Evolutionary conservation across 1,140 invertebrate species (phyloP).

Genomic region (Vanessa tameamea): DNA sequence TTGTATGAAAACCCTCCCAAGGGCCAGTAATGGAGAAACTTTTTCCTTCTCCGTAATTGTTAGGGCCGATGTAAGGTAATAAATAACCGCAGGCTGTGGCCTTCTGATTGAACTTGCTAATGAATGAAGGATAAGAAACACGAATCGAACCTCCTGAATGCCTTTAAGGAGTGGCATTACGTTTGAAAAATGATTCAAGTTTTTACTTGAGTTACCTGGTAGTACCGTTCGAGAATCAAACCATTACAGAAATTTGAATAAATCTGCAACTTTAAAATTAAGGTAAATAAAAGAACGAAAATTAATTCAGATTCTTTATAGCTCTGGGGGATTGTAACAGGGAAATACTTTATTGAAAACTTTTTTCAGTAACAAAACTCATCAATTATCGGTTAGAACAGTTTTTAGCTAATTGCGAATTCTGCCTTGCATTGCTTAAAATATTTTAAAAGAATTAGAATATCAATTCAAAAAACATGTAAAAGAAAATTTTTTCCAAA

Average conservation of each 20-base stretch:
- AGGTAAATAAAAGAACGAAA: conserved; percentile 26
- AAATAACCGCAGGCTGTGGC: conserved; percentile 72
- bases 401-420: too few relatives aligned
- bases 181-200: conserved; percentile 56
- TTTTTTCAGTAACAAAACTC: too few relatives aligned
- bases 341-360: too few relatives aligned
- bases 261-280: conserved; percentile 37
- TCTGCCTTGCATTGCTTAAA: too few relatives aligned
- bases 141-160: conserved; percentile 62
- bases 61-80: conserved; percentile 74
- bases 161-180: conserved; percentile 36
- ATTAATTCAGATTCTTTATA: conserved; percentile 26
- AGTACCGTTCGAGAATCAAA: conserved; percentile 3
- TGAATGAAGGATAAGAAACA: conserved; percentile 78
- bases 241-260: conserved; percentile 28
- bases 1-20: conserved; percentile 70
- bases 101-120: conserved; percentile 79
- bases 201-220: conserved; percentile 27
- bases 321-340: conserved; percentile 1
- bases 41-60: conserved; percentile 77
- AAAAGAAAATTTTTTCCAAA: not conserved
- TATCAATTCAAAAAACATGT: not conserved
- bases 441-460: not conserved
- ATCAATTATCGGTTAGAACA: too few relatives aligned
- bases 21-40: conserved; percentile 75